Evolutionary conservation across 1,140 invertebrate species (phyloP), one percentile per base, ranked within the genome.

Genomic region (Pseudomyrmex gracilis): DNA sequence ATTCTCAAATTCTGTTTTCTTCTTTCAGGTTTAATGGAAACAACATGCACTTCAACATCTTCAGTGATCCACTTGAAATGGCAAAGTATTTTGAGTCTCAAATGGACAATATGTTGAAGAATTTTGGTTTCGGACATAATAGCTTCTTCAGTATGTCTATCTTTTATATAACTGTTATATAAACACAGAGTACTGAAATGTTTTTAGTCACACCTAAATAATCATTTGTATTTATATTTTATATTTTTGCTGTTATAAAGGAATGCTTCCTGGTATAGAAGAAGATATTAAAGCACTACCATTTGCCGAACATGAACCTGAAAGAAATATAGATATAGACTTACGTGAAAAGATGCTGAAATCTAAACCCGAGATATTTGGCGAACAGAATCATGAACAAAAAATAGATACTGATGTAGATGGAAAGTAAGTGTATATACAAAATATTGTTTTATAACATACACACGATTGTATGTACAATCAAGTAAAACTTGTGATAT

Each of bases 331-430:
- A n/a, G n/a, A 86, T 58, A 74, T 34, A 57, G 82, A 86, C 86
- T 90, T 95, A 58, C 87, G 95, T 22, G 93, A 95, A 82, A 85
- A 93, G 66, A 91, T 94, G 87, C 85, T 95, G 12, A 95, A 95
- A 86, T 88, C 90, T 0, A 91, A 92, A 70, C 92, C 91, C 87
- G 88, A 93, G 73, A 12, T 5, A 34, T 9, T 20, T 43, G 45
- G 34, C 85, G 8, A 70, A 83, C 49, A 73, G 83, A 66, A 24
- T 87, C 67, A 53, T 10, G 53, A 85, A 57, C 10, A 87, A 13
- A 94, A 93, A 89, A 53, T 86, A 34, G 95, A 95, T 90, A 78
- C 85, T 64, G 94, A 95, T 90, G 83, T 95, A 49, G 95, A 95
- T 93, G 94, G 94, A 93, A 94, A 94, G 95, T 95, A 93, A 90